Evolutionary conservation across 2,888 invertebrate species (phyloP).

Genomic region (Drosophila sordidula): DNA sequence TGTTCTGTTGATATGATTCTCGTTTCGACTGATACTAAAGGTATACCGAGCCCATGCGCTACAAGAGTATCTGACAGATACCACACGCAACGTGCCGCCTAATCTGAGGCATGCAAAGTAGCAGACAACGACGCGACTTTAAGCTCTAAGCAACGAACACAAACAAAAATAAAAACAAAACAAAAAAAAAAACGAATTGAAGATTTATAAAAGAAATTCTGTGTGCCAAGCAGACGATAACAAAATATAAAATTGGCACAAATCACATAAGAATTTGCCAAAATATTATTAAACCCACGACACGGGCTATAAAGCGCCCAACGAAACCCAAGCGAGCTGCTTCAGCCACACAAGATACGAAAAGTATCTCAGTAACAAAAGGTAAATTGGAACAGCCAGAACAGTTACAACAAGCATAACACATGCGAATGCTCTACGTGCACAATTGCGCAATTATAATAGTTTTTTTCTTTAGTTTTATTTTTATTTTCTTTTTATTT

Average conservation of each 20-base stretch:
- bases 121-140: conserved; percentile 40
- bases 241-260: conserved; percentile 24
- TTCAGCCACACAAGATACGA: conserved; percentile 23
- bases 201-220: conserved; percentile 45
- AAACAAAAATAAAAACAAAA: conserved; percentile 15
- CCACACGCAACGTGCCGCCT: conserved; percentile 53
- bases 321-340: conserved; percentile 37
- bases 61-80: conserved; percentile 66
- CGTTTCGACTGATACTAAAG: conserved; percentile 54
- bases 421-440: conserved; percentile 34
- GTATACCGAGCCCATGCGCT: conserved; percentile 18
- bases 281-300: conserved; percentile 38
- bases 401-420: neutral
- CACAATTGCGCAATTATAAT: conserved; percentile 59
- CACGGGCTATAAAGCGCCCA: conserved; percentile 28
- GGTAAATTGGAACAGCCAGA: conserved; percentile 49
- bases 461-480: conserved; percentile 21
- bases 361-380: conserved; percentile 63
- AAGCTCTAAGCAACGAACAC: conserved; percentile 63
- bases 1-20: conserved; percentile 37
- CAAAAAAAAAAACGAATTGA: conserved; percentile 60
- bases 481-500: conserved; percentile 18
- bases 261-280: conserved; percentile 40
- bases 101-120: conserved; percentile 60
- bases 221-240: conserved; percentile 42